phyloP scores from a whole-genome alignment of 2,888 invertebrate genomes.

The Hololepta plana region DNA sequence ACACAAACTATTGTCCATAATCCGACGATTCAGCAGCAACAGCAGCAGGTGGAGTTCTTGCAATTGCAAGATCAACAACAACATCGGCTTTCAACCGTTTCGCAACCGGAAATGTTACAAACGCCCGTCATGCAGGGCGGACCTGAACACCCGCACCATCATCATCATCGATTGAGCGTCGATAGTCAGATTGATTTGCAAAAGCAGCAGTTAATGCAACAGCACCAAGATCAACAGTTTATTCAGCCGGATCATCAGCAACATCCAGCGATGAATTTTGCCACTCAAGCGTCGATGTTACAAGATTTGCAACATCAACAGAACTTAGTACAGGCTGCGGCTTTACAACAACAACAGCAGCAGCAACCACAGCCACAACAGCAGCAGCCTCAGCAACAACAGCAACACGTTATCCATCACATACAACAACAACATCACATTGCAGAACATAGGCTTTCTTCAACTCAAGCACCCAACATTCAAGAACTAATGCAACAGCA shows the following conservation, averaged over 20 bases:
- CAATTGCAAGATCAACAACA: conserved; percentile 17
- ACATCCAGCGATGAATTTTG: no score
- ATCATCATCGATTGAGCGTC: conserved; percentile 20
- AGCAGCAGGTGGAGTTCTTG: conserved; percentile 18
- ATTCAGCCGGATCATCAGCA: no score
- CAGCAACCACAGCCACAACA: conserved; percentile 16
- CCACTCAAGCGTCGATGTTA: no score
- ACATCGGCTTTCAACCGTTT: conserved; percentile 22
- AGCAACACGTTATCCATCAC: conserved; percentile 4
- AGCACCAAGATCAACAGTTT: conserved; percentile 10
- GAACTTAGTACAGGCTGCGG: conserved; percentile 3
- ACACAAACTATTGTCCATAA: no score
- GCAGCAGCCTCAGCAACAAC: conserved; percentile 17
- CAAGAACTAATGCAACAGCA: conserved; percentile 14
- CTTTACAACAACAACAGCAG: conserved; percentile 11
- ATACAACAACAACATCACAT: conserved; percentile 8
- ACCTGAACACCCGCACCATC: conserved; percentile 11
- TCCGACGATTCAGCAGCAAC: conserved; percentile 15
- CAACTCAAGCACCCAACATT: conserved; percentile 12
- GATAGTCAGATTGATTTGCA: conserved; percentile 23
- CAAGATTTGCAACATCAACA: conserved; percentile 11
- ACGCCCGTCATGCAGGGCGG: no score
- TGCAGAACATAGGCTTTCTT: conserved; percentile 13
- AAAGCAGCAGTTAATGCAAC: conserved; percentile 16
- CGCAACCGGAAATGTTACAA: conserved; percentile 22